phyloP scores from a whole-genome alignment of 2,888 invertebrate species.

The Neuroscelio doddi region DNA sequence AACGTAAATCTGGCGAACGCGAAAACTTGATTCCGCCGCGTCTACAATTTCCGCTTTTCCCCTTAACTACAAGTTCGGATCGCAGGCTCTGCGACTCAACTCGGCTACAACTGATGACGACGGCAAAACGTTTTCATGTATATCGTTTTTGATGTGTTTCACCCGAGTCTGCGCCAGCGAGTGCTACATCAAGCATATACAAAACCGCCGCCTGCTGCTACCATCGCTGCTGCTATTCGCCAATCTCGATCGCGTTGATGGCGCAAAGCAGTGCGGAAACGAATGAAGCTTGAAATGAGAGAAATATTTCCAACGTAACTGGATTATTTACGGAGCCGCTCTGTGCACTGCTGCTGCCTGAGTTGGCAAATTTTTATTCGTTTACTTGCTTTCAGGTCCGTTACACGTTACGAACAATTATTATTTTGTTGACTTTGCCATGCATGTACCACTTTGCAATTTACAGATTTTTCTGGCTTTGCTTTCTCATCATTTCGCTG shows the following conservation, averaged over 20 bases:
- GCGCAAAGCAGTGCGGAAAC: slow-evolving; percentile 14
- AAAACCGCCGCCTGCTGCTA: too few relatives aligned
- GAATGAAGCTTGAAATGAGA: slow-evolving; percentile 24
- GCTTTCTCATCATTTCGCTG: too few relatives aligned
- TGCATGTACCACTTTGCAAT: slow-evolving; percentile 15
- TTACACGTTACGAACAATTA: slow-evolving; percentile 40
- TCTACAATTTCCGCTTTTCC: slow-evolving; percentile 49
- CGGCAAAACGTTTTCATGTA: slow-evolving; percentile 42
- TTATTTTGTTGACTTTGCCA: slow-evolving; percentile 42
- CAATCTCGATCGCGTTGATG: slow-evolving; percentile 26
- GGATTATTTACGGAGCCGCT: slow-evolving; percentile 28
- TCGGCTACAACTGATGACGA: slow-evolving; percentile 48
- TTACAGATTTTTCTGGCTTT: background rate
- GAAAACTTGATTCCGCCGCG: slow-evolving; percentile 53
- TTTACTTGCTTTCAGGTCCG: slow-evolving; percentile 29
- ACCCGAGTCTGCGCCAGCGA: background rate
- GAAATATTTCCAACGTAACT: slow-evolving; percentile 33
- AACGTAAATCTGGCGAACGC: slow-evolving; percentile 37
- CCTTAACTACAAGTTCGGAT: slow-evolving; percentile 31
- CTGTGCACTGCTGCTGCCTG: slow-evolving; percentile 41
- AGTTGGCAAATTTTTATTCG: slow-evolving; percentile 36
- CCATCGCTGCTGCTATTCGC: background rate
- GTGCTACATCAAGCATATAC: too few relatives aligned
- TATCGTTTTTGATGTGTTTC: slow-evolving; percentile 22
- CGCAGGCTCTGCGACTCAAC: slow-evolving; percentile 38